Evolutionary conservation across 2,888 invertebrate species (phyloP).

Genomic region (Agonum fuliginosum): DNA sequence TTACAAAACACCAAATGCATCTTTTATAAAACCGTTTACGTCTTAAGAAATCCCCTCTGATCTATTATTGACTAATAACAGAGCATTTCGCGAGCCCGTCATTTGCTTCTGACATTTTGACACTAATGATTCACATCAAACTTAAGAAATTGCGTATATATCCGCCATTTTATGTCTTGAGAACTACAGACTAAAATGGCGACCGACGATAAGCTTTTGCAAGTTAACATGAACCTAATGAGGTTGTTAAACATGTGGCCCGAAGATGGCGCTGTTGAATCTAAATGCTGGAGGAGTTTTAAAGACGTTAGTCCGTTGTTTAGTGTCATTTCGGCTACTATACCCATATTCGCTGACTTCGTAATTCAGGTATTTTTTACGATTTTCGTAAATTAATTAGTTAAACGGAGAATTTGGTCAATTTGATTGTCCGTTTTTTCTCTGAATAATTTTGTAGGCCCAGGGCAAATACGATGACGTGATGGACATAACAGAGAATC

Average conservation of each 20-base stretch:
- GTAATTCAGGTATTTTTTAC: conserved; percentile 43
- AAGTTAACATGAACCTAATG: conserved; percentile 53
- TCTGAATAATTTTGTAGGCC: not conserved
- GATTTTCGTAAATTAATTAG: too few relatives aligned
- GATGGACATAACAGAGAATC: conserved; percentile 46
- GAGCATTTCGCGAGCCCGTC: not conserved
- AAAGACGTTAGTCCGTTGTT: conserved; percentile 46
- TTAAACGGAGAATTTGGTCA: too few relatives aligned
- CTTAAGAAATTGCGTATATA: not conserved
- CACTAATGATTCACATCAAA: not conserved
- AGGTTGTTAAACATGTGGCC: conserved; percentile 52
- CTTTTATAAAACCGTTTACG: too few relatives aligned
- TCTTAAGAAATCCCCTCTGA: too few relatives aligned
- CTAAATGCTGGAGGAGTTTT: conserved; percentile 48
- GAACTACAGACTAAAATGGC: conserved; percentile 15
- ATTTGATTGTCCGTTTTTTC: too few relatives aligned
- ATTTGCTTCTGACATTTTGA: not conserved
- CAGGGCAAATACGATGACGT: conserved; percentile 46
- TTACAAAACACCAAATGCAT: not conserved
- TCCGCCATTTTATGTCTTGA: not conserved
- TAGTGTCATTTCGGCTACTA: conserved; percentile 3
- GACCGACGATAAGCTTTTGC: conserved; percentile 3
- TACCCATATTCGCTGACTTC: conserved; percentile 39
- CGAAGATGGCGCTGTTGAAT: conserved; percentile 6
- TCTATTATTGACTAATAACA: conserved; percentile 1